Conservation (phyloP, 2,888 invertebrate genomes). For the Synergus itoensis region DNA sequence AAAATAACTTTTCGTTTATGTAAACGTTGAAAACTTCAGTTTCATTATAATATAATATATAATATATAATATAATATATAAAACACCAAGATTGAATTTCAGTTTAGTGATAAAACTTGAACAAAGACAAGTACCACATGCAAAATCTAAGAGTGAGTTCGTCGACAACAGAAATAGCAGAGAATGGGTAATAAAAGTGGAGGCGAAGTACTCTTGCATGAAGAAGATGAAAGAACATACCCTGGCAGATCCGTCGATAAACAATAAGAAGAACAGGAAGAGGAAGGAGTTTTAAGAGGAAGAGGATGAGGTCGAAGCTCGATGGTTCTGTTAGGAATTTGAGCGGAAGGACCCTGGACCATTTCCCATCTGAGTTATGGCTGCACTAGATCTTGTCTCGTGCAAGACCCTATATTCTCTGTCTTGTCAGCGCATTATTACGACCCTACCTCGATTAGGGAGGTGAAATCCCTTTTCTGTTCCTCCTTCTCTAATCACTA, state of each 20-base stretch:
- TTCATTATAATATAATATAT: no score
- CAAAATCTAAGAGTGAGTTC: background rate
- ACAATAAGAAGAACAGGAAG: constrained; percentile 29
- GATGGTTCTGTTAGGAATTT: constrained; percentile 29
- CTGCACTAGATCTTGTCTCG: constrained; percentile 36
- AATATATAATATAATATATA: no score
- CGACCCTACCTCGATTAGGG: constrained; percentile 24
- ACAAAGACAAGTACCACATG: background rate
- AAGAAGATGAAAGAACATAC: constrained; percentile 1
- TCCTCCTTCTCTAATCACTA: background rate
- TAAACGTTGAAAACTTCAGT: no score
- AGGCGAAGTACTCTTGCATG: background rate
- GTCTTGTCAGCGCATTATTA: constrained; percentile 39
- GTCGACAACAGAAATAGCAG: background rate
- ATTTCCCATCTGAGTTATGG: constrained; percentile 30
- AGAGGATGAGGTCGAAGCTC: constrained; percentile 21
- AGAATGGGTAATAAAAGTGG: constrained; percentile 5
- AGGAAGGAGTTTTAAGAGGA: background rate
- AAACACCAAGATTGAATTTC: no score
- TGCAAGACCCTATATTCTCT: constrained; percentile 26
- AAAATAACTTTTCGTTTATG: no score
- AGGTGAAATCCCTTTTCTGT: background rate
- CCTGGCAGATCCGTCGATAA: constrained; percentile 26
- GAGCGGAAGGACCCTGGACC: constrained; percentile 37
- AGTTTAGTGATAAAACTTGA: no score